phyloP scores from a whole-genome alignment of 2,888 invertebrate species.

The Thumatha senex region DNA sequence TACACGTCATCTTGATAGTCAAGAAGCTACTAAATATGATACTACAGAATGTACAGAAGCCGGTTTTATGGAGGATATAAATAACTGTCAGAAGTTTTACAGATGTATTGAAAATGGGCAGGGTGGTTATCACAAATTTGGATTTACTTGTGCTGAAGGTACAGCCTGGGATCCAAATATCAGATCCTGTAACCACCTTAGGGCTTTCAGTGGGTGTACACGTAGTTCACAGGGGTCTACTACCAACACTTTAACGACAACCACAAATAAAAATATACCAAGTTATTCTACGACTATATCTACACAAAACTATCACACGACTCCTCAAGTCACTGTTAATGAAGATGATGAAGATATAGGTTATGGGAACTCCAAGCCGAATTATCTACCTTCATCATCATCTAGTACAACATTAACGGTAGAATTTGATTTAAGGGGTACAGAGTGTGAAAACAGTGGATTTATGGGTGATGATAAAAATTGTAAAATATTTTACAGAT shows the following conservation, averaged over 20 bases:
- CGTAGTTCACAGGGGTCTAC: slow-evolving; percentile 41
- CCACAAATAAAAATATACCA: slow-evolving; percentile 28
- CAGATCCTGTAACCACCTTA: slow-evolving; percentile 83
- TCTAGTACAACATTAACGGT: slow-evolving; percentile 19
- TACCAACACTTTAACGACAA: slow-evolving; percentile 18
- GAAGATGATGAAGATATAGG: slow-evolving; percentile 36
- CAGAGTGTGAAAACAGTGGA: slow-evolving; percentile 72
- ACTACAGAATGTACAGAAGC: slow-evolving; percentile 45
- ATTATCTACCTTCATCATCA: slow-evolving; percentile 17
- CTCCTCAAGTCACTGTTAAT: slow-evolving; percentile 19
- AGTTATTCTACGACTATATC: slow-evolving; percentile 24
- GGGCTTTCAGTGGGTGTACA: slow-evolving; percentile 66
- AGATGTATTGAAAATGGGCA: slow-evolving; percentile 84
- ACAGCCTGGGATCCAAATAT: slow-evolving; percentile 85
- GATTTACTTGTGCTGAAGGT: slow-evolving; percentile 83
- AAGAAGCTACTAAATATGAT: slow-evolving; percentile 1
- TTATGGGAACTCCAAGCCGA: slow-evolving; percentile 38
- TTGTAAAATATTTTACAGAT: slow-evolving; percentile 87
- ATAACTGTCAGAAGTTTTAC: slow-evolving; percentile 87
- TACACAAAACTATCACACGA: slow-evolving; percentile 22
- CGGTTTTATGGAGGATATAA: slow-evolving; percentile 84
- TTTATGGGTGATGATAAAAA: slow-evolving; percentile 83
- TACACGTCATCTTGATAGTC: slow-evolving; percentile 1
- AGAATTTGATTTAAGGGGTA: slow-evolving; percentile 7
- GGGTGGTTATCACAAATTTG: slow-evolving; percentile 75